Percentiles rank a stretch among this genome's conserved stretches.
phyloP scores from a whole-genome alignment of 2,113 vertebrate species.

The Prunella himalayana region DNA sequence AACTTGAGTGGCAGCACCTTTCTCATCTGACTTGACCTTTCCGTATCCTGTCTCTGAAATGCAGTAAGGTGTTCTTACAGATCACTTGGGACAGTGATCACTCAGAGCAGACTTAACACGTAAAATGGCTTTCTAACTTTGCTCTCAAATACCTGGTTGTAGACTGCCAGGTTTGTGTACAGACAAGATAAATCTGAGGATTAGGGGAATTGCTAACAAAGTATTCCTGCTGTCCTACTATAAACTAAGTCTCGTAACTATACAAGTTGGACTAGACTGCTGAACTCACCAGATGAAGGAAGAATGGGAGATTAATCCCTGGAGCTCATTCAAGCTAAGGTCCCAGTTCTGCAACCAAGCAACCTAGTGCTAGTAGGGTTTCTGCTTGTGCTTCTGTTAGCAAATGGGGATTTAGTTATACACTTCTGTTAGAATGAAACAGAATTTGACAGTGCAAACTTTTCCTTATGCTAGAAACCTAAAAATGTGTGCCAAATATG shows the following conservation, averaged over 20 bases:
- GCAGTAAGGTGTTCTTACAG: not conserved
- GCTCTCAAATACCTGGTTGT: not conserved
- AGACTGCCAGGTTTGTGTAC: not conserved
- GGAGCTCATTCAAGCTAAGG: not conserved
- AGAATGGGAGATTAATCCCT: not conserved
- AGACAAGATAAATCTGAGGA: not conserved
- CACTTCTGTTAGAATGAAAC: not conserved
- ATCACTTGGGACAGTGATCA: not conserved
- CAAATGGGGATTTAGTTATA: not conserved
- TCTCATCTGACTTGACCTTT: not conserved
- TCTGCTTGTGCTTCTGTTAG: not conserved
- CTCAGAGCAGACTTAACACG: not conserved
- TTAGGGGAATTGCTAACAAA: not conserved
- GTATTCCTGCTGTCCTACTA: not conserved
- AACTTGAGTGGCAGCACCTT: not conserved
- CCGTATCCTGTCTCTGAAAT: not conserved
- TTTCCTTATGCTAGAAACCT: conserved; percentile 6
- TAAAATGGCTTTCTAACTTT: not conserved
- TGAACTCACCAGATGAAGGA: not conserved
- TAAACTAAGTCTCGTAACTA: not conserved
- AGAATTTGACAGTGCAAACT: not conserved
- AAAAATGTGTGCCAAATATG: not conserved
- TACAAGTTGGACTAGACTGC: not conserved
- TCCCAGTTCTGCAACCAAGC: not conserved
- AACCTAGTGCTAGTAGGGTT: not conserved